Base-by-base conservation (phyloP, 2,888 invertebrate genomes). In the Choristoneura rosaceana region DNA sequence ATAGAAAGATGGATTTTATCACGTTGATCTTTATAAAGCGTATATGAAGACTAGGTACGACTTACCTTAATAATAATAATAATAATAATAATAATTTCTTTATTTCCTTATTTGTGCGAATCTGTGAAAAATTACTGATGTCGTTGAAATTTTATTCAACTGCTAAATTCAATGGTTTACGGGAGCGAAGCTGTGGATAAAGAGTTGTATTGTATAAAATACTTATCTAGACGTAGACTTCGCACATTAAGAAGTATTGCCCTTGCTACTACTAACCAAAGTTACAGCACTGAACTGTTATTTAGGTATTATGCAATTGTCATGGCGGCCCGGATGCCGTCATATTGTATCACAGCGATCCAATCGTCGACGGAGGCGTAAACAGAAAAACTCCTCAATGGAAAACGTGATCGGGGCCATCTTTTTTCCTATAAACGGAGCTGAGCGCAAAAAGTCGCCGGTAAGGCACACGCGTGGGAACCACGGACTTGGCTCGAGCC, bases 381-480 rank as follows among this genome's bases (percentile, higher is more conserved):
- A 78, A 78, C 78, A 83, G 82, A 82, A 81, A 79, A 82, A 81
- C 80, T 76, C 79, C 82, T 89, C 83, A 92, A 91, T 89, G 82
- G 88, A 88, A 91, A 93, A 91, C 93, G 93, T 94, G 93, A 93
- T 90, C 86, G 84, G 82, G 87, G 86, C 87, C 80, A 79, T 76
- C 84, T 90, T 93, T 91, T 90, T 91, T 87, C 81, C 81, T 82
- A 80, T 88, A 90, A 92, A 91, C 76, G 82, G 85, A 86, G 81
- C 84, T 83, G 79, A 79, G 81, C 84, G 85, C 88, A 92, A 92
- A 91, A 92, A 92, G 84, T 84, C 81, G 84, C 85, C 91, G 89
- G 93, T 93, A 93, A 89, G 80, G 88, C 91, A 93, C 93, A 93
- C 92, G 92, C 92, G 93, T 93, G 93, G 93, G 93, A 94, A 93